Percentiles rank a stretch among this genome's conserved stretches.
Evolutionary conservation across 64 coral and sea anemone genomes (phyloP).

Genomic region (Montipora efflorescens): DNA sequence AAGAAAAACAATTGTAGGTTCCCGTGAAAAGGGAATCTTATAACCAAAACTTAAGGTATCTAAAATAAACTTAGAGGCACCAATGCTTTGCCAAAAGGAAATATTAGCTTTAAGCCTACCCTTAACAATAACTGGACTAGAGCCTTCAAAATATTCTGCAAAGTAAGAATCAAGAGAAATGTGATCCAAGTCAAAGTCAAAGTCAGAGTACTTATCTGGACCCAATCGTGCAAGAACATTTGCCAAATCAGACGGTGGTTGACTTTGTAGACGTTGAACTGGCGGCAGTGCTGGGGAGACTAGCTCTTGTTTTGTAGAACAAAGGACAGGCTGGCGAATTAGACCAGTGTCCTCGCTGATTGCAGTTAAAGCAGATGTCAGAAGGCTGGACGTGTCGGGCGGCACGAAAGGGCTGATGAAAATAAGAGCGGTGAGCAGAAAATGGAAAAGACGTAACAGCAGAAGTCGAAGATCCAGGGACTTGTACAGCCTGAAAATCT

Average conservation of each 20-base stretch:
- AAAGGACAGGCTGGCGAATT: slow-evolving; percentile 41
- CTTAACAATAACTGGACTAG: background rate
- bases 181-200: no score
- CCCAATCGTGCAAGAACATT: no score
- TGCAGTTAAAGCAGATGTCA: slow-evolving; percentile 28
- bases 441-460: background rate
- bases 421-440: background rate
- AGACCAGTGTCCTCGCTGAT: background rate
- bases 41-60: background rate
- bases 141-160: background rate
- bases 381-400: slow-evolving; percentile 28
- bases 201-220: no score
- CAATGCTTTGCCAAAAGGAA: slow-evolving; percentile 28
- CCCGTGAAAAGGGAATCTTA: background rate
- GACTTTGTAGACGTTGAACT: background rate
- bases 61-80: slow-evolving; percentile 4
- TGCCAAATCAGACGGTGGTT: no score
- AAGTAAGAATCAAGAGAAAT: no score
- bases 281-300: background rate
- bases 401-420: background rate
- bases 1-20: background rate
- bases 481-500: background rate
- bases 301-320: background rate
- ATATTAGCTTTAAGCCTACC: background rate
- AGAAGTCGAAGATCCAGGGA: background rate